Evolutionary conservation across 2,888 invertebrate species (phyloP).

Genomic region (Cheilosia pagana): DNA sequence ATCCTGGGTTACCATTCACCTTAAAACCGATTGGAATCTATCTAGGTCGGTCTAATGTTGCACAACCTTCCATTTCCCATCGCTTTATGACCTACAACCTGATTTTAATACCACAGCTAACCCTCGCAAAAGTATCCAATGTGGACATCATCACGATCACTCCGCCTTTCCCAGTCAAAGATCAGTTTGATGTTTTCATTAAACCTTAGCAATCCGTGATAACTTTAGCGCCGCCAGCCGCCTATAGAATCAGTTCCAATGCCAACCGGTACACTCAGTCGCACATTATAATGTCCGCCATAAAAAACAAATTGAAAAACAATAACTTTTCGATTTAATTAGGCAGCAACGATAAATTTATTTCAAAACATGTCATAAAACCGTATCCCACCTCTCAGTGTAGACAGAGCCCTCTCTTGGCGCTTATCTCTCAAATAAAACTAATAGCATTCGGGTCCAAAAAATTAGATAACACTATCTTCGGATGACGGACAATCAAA

Average conservation of each 20-base stretch:
- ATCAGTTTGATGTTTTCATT: slow-evolving; percentile 24
- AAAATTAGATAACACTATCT: slow-evolving; percentile 50
- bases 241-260: not conserved
- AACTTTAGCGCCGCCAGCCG: slow-evolving; percentile 20
- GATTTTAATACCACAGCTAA: too few relatives aligned
- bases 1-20: too few relatives aligned
- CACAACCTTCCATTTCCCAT: too few relatives aligned
- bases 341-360: slow-evolving; percentile 40
- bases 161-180: slow-evolving; percentile 20
- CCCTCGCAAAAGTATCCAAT: too few relatives aligned
- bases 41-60: too few relatives aligned
- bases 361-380: slow-evolving; percentile 57
- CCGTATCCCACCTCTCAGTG: slow-evolving; percentile 11
- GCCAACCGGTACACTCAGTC: slow-evolving; percentile 8
- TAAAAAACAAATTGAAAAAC: slow-evolving; percentile 69
- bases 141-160: not conserved
- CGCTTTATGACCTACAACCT: too few relatives aligned
- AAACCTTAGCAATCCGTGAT: slow-evolving; percentile 10
- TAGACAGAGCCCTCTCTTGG: not conserved
- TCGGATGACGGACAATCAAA: slow-evolving; percentile 26
- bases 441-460: slow-evolving; percentile 2
- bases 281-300: slow-evolving; percentile 48
- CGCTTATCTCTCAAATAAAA: slow-evolving; percentile 41
- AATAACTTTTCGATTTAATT: slow-evolving; percentile 67
- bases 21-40: too few relatives aligned